Evolutionary conservation across 2,113 vertebrate species (phyloP).

Genomic region (Okapia johnstoni): DNA sequence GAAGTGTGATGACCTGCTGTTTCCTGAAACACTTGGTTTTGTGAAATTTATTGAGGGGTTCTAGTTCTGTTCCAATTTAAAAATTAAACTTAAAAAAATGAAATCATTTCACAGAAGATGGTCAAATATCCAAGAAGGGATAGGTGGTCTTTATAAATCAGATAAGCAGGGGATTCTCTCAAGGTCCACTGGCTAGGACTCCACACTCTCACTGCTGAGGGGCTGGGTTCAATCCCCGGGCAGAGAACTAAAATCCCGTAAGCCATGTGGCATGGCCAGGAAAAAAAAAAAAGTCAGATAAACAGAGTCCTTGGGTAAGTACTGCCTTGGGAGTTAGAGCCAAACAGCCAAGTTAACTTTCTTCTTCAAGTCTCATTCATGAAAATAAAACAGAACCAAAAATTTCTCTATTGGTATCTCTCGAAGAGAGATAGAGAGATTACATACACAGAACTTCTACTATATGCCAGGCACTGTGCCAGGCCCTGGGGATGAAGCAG

Average conservation of each 20-base stretch:
- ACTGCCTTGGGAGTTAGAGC: neutral
- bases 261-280: neutral
- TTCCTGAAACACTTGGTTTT: neutral
- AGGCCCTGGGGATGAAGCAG: neutral
- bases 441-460: neutral
- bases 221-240: neutral
- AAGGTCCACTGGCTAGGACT: neutral
- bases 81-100: neutral
- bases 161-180: neutral
- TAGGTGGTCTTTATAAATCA: neutral
- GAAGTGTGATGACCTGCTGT: neutral
- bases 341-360: neutral
- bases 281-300: neutral
- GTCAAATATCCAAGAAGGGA: neutral
- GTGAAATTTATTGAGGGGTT: neutral
- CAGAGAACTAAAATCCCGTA: neutral
- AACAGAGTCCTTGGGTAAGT: neutral
- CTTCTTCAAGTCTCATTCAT: neutral
- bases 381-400: neutral
- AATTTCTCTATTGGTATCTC: neutral
- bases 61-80: neutral
- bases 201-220: neutral
- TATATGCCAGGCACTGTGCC: neutral
- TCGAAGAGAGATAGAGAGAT: neutral
- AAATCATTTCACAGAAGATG: neutral